Percentiles rank a stretch among this genome's conserved stretches.
These are phyloP conservation scores for Drosophila arawakana DNA, from an alignment of 1,140 invertebrate species.

Conservation along the genomic window DNA sequence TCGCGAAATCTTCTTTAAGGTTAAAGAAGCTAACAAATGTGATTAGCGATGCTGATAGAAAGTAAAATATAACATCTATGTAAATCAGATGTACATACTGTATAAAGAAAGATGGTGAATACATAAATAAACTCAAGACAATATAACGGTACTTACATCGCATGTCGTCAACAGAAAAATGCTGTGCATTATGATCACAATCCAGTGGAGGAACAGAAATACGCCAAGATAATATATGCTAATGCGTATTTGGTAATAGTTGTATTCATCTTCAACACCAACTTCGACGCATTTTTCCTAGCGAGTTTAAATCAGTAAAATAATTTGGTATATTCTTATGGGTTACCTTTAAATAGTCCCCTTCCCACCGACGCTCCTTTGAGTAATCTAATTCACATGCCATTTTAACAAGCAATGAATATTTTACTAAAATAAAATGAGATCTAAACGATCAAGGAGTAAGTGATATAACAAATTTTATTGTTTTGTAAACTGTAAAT, in stretches of 20 bases:
- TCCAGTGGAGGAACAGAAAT: conserved; percentile 36
- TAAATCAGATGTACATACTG: conserved; percentile 30
- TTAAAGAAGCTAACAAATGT: conserved; percentile 84
- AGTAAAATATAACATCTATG: conserved; percentile 72
- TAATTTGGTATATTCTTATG: not conserved
- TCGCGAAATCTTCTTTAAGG: conserved; percentile 84
- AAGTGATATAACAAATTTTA: not conserved
- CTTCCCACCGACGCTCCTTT: conserved; percentile 46
- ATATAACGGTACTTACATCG: not conserved
- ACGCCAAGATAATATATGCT: conserved; percentile 30
- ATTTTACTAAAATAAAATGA: not conserved
- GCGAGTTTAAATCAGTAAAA: not conserved
- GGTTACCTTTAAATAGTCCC: conserved; percentile 41
- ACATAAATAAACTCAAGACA: too few relatives aligned
- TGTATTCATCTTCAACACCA: conserved; percentile 45
- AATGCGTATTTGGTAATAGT: conserved; percentile 42
- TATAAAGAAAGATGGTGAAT: not conserved
- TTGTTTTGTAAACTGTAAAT: too few relatives aligned
- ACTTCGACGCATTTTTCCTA: conserved; percentile 50
- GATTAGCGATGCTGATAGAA: conserved; percentile 81
- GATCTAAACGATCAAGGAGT: not conserved
- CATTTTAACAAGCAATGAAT: conserved; percentile 10
- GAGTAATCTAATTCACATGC: conserved; percentile 19
- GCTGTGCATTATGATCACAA: not conserved
- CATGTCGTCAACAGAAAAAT: conserved; percentile 2